A percentile compares a stretch with the other conserved stretches of the same genome.
Evolutionary conservation across 2,797 vertebrate genomes (phyloP).

Genomic region (Silurus lanzhouensis): DNA sequence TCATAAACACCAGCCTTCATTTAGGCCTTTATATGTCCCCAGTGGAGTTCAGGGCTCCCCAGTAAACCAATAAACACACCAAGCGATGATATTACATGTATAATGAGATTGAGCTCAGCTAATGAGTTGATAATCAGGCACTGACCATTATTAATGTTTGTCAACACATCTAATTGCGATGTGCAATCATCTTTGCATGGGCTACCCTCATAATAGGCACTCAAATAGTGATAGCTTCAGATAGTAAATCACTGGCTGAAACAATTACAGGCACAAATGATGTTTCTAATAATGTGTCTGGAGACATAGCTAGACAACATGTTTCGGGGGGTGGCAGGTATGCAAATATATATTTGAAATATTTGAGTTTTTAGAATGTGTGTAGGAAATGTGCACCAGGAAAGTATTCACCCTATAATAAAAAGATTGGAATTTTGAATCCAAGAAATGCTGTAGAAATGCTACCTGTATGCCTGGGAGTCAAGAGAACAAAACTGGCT

Average conservation of each 20-base stretch:
- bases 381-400: not conserved
- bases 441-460: not conserved
- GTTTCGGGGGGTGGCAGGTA: not conserved
- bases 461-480: not conserved
- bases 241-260: conserved; percentile 57
- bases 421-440: not conserved
- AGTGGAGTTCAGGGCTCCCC: conserved; percentile 42
- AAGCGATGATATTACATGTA: conserved; percentile 63
- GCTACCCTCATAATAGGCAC: conserved; percentile 59
- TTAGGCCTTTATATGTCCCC: conserved; percentile 29
- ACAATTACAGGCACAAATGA: conserved; percentile 67
- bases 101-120: conserved; percentile 68
- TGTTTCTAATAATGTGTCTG: conserved; percentile 55
- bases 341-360: not conserved
- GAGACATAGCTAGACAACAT: not conserved
- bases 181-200: conserved; percentile 63
- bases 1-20: not conserved
- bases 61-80: conserved; percentile 66
- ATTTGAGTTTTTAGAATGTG: not conserved
- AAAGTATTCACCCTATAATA: not conserved
- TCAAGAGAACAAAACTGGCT: not conserved
- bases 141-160: conserved; percentile 67
- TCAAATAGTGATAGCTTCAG: conserved; percentile 62
- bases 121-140: conserved; percentile 69
- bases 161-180: conserved; percentile 68